A percentile compares a stretch with the other conserved stretches of the same genome.
phyloP scores from a whole-genome alignment of 2,113 vertebrate genomes.

The Istiophorus platypterus region DNA sequence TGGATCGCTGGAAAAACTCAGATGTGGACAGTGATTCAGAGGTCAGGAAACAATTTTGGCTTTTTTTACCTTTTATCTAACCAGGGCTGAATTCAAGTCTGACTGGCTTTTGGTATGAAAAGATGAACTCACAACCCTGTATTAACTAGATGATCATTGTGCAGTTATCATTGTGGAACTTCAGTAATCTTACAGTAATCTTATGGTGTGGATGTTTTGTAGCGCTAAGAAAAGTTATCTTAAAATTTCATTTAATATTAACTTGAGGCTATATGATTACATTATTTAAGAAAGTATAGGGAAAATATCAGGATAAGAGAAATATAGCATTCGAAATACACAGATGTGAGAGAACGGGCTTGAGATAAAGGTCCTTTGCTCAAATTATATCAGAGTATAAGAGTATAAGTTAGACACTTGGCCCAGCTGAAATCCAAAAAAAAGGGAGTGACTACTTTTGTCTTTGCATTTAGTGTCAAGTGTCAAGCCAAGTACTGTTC shows the following conservation, averaged over 20 bases:
- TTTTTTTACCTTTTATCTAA: neutral
- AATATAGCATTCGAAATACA: too few relatives aligned
- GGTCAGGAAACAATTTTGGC: neutral
- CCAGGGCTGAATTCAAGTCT: neutral
- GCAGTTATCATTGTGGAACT: too few relatives aligned
- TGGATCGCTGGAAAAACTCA: neutral
- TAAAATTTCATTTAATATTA: too few relatives aligned
- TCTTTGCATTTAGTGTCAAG: conserved; percentile 3
- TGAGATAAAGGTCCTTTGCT: conserved; percentile 9
- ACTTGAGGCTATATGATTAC: too few relatives aligned
- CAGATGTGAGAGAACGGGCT: neutral
- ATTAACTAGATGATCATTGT: too few relatives aligned
- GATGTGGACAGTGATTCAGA: neutral
- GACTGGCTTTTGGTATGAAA: neutral
- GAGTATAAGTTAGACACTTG: neutral
- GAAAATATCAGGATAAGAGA: too few relatives aligned
- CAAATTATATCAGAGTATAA: neutral
- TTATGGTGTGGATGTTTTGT: too few relatives aligned
- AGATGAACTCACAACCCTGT: neutral
- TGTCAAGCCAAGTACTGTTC: neutral
- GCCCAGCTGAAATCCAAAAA: conserved; percentile 8
- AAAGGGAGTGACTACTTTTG: neutral
- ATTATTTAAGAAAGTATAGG: too few relatives aligned
- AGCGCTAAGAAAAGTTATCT: too few relatives aligned
- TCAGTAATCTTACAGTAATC: too few relatives aligned